These are phyloP conservation scores for Oreochromis grahami DNA, from an alignment of 2,797 vertebrate genomes.

Conservation along the genomic window DNA sequence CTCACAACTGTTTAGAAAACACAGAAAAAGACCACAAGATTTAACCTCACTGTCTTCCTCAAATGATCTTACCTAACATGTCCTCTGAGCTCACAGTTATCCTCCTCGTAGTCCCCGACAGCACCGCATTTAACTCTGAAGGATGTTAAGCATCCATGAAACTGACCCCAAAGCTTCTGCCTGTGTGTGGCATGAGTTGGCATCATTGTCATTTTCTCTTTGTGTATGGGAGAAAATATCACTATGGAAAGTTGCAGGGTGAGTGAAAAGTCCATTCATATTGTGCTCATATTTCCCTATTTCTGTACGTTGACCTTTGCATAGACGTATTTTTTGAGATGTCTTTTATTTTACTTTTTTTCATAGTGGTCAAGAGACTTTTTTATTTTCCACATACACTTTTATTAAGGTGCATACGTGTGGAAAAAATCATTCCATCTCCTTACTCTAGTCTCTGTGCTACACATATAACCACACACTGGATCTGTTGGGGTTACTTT, in stretches of 20 bases:
- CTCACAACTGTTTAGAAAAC: neutral
- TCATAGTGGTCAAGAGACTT: neutral
- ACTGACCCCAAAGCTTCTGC: slow-evolving; percentile 13
- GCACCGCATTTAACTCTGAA: slow-evolving; percentile 2
- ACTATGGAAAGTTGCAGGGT: neutral
- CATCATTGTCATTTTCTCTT: neutral
- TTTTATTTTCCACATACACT: neutral
- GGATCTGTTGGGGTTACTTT: neutral
- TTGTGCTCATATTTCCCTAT: neutral
- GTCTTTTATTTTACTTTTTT: neutral
- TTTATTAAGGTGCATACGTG: neutral
- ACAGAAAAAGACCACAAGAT: neutral
- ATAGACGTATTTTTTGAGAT: neutral
- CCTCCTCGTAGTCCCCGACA: neutral
- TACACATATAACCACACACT: neutral
- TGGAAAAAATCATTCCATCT: neutral
- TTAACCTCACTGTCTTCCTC: neutral
- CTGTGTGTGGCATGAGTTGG: neutral
- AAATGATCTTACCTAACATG: neutral
- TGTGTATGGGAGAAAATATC: neutral
- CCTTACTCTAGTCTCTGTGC: neutral
- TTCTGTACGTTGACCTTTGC: neutral
- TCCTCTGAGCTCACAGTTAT: neutral
- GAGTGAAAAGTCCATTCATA: neutral
- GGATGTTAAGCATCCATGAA: slow-evolving; percentile 24